phyloP scores from a whole-genome alignment of 2,797 vertebrate species.

The Manis javanica region DNA sequence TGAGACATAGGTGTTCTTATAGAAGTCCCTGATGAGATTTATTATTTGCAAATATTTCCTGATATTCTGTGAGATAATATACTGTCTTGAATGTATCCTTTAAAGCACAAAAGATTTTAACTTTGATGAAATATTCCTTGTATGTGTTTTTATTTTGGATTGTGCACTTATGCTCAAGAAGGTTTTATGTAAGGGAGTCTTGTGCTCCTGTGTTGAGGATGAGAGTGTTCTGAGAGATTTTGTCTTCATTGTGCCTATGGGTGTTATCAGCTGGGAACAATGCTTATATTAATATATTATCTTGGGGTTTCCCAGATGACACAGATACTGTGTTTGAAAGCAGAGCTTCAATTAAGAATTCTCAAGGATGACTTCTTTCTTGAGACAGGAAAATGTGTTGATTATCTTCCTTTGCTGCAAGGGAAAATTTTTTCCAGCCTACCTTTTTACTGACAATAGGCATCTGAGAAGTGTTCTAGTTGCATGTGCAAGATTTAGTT shows the following conservation, averaged over 20 bases:
- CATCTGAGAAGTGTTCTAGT: background rate
- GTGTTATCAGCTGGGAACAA: background rate
- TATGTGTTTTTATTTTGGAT: background rate
- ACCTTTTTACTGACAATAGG: background rate
- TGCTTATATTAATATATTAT: background rate
- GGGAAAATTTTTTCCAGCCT: background rate
- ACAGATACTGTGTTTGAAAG: background rate
- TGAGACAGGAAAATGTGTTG: background rate
- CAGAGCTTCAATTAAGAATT: background rate
- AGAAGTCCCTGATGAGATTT: background rate
- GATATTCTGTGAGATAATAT: background rate
- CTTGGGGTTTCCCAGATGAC: background rate
- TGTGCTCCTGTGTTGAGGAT: background rate
- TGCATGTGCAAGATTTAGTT: background rate
- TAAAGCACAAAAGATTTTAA: background rate
- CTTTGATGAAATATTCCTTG: background rate
- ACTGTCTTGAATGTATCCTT: background rate
- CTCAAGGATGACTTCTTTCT: background rate
- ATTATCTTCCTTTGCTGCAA: background rate
- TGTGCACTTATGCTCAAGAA: background rate
- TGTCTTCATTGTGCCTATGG: background rate
- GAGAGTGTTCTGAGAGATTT: background rate
- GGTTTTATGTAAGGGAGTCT: background rate
- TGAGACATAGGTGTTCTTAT: background rate
- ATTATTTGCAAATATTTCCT: background rate